A percentile compares a stretch with the other conserved stretches of the same genome.
phyloP scores from a whole-genome alignment of 2,113 vertebrate species.

The Pluvialis apricaria region DNA sequence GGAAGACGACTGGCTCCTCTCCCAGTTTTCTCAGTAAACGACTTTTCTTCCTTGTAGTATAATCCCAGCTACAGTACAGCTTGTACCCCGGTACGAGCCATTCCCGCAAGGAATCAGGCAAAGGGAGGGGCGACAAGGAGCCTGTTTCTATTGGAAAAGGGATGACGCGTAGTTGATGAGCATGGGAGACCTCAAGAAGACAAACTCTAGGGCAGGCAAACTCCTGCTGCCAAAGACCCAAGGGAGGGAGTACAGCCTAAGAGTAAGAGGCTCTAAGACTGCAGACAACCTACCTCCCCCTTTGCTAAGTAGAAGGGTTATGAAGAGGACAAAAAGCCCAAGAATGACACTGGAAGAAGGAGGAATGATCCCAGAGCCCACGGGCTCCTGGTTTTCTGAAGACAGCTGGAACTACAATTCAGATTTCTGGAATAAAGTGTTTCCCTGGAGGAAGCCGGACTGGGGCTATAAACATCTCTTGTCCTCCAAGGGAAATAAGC shows the following conservation, averaged over 20 bases:
- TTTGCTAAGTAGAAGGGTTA: background rate
- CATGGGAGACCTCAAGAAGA: background rate
- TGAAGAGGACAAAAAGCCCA: background rate
- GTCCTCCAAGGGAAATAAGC: background rate
- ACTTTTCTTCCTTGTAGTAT: background rate
- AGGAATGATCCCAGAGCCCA: background rate
- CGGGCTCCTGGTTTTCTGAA: background rate
- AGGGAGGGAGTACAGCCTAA: background rate
- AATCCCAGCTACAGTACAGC: background rate
- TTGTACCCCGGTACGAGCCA: background rate
- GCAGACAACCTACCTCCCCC: background rate
- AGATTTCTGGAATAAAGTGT: background rate
- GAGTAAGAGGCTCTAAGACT: background rate
- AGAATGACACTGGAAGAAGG: background rate
- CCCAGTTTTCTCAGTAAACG: accelerated
- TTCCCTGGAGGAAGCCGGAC: background rate
- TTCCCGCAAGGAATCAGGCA: background rate
- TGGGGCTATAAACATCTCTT: background rate
- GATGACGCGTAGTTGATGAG: accelerated
- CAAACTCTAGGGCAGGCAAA: background rate
- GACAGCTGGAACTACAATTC: background rate
- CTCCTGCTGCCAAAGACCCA: background rate
- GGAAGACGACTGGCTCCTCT: background rate
- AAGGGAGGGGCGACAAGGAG: background rate
- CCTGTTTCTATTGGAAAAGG: background rate